Conservation (phyloP, 2,797 vertebrate genomes). For the Pempheris klunzingeri region DNA sequence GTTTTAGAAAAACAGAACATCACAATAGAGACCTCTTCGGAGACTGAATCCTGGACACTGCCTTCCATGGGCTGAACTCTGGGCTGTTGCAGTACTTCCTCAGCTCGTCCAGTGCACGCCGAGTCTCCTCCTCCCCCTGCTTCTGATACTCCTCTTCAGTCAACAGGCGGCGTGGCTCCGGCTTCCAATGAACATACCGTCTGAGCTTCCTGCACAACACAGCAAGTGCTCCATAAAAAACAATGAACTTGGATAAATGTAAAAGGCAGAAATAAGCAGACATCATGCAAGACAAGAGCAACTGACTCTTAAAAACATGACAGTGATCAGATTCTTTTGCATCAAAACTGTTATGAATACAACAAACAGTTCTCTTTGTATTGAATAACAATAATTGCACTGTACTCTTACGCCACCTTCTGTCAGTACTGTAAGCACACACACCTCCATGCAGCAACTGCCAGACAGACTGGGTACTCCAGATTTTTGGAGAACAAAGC, state of each 20-base stretch:
- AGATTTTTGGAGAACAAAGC: conserved; percentile 91
- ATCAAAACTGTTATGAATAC: not conserved
- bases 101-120: conserved; percentile 90
- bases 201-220: conserved; percentile 83
- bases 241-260: not conserved
- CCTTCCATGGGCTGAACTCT: conserved; percentile 91
- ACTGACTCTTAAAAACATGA: not conserved
- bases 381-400: too few relatives aligned
- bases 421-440: conserved; percentile 50
- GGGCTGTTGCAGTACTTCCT: conserved; percentile 91
- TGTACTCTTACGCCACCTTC: conserved; percentile 58
- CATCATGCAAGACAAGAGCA: not conserved
- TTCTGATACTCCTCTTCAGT: conserved; percentile 93
- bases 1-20: not conserved
- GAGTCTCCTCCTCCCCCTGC: conserved; percentile 92
- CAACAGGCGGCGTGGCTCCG: conserved; percentile 88
- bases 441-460: conserved; percentile 72
- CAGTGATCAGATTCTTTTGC: not conserved
- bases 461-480: conserved; percentile 87
- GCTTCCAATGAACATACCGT: conserved; percentile 75
- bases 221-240: not conserved
- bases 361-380: not conserved
- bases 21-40: conserved; percentile 89
- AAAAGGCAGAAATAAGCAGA: not conserved
- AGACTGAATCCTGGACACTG: conserved; percentile 91